These are phyloP conservation scores for Globodera ellingtonae DNA, from an alignment of 1,140 invertebrate species.

Conservation along the genomic window DNA sequence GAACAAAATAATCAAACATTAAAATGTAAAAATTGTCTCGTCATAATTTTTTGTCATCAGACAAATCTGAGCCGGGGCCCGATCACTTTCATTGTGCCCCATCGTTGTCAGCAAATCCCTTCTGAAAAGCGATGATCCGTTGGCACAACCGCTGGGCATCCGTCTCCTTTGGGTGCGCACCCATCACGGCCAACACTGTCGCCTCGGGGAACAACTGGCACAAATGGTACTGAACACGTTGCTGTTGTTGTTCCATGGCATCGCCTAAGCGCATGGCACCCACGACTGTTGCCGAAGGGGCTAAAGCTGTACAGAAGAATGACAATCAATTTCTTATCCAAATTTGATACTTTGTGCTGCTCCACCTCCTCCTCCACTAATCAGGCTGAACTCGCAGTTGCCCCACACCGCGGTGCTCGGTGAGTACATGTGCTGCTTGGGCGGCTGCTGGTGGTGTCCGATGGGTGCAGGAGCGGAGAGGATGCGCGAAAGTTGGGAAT, in stretches of 20 bases:
- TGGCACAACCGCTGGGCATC: constrained; percentile 57
- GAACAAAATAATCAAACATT: background rate
- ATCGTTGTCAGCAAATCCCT: constrained; percentile 38
- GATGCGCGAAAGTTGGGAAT: constrained; percentile 4
- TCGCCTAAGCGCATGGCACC: background rate
- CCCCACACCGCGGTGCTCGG: constrained; percentile 20
- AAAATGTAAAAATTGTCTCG: constrained; percentile 2
- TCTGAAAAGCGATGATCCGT: constrained; percentile 52
- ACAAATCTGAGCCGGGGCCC: too few species aligned
- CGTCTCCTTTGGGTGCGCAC: constrained; percentile 54
- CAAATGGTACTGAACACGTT: constrained; percentile 47
- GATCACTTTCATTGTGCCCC: background rate
- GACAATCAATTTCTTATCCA: background rate
- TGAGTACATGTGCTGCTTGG: constrained; percentile 12
- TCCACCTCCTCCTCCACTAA: background rate
- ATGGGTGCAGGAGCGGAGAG: background rate
- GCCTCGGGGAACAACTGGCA: constrained; percentile 54
- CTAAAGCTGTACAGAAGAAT: background rate
- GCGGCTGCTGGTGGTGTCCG: constrained; percentile 22
- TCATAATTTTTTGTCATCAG: background rate
- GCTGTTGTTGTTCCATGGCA: constrained; percentile 29
- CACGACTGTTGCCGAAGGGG: background rate
- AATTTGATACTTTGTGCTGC: background rate
- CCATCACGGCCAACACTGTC: constrained; percentile 54
- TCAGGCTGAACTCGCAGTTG: constrained; percentile 27